Conservation (phyloP, 2,113 vertebrate genomes). For the Natator depressus region DNA sequence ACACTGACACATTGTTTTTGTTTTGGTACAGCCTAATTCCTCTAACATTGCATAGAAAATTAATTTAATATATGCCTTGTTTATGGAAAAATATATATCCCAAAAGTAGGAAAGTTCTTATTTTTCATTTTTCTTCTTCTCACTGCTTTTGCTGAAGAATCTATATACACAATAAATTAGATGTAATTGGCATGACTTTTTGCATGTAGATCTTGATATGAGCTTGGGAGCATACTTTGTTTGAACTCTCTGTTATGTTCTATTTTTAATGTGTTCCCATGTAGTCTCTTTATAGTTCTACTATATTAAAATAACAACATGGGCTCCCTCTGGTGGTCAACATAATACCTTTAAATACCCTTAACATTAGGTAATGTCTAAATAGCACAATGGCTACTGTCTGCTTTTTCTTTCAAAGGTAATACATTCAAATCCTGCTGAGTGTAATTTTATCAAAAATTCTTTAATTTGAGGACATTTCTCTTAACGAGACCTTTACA, state of each 20-base stretch:
- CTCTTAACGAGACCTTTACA: not conserved
- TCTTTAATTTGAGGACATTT: not conserved
- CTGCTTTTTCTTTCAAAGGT: not conserved
- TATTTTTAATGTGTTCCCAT: not conserved
- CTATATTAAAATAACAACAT: conserved; percentile 49
- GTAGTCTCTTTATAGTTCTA: not conserved
- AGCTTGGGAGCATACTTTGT: not conserved
- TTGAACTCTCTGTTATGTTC: not conserved
- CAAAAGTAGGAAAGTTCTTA: not conserved
- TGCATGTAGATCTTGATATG: not conserved
- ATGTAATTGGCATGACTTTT: not conserved
- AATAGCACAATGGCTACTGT: not conserved
- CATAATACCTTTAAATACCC: not conserved
- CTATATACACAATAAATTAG: not conserved
- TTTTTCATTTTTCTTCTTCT: not conserved
- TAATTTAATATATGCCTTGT: not conserved
- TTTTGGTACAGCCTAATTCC: not conserved
- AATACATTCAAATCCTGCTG: not conserved
- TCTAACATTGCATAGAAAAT: not conserved
- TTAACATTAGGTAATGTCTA: not conserved
- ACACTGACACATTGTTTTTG: not conserved
- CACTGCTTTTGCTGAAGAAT: not conserved
- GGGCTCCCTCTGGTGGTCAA: conserved; percentile 74
- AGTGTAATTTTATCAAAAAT: not conserved
- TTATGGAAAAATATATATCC: not conserved